A percentile compares a stretch with the other conserved stretches of the same genome.
These are phyloP conservation scores for Frankliniella intonsa DNA, from an alignment of 2,888 invertebrate species.

Conservation along the genomic window DNA sequence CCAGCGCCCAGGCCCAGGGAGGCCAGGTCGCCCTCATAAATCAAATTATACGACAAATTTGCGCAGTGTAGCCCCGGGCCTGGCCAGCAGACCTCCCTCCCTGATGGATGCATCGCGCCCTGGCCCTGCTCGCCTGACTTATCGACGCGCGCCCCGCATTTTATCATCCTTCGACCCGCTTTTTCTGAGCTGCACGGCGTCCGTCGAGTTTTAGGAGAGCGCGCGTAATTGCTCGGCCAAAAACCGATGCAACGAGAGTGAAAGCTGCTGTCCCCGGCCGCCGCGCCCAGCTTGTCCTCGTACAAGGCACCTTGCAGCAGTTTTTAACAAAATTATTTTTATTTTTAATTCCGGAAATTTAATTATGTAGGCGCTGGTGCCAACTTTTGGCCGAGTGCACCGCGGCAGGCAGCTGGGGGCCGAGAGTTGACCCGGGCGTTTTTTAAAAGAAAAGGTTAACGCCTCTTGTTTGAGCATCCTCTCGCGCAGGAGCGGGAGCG, in stretches of 20 bases:
- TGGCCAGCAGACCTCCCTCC: not conserved
- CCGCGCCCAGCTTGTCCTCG: no score
- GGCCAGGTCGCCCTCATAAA: not conserved
- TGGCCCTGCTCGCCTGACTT: not conserved
- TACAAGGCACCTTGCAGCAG: no score
- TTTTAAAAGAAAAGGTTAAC: not conserved
- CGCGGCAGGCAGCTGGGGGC: not conserved
- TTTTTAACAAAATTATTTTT: no score
- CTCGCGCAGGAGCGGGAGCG: not conserved
- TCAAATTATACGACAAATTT: conserved; percentile 21
- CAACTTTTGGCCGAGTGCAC: no score
- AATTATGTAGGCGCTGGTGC: no score
- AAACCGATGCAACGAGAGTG: conserved; percentile 5
- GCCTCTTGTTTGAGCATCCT: not conserved
- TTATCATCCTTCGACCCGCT: no score
- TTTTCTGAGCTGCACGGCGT: not conserved
- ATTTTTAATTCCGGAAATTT: no score
- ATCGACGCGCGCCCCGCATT: not conserved
- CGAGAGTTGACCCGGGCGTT: not conserved
- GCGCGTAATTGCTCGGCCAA: not conserved
- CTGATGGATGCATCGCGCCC: not conserved
- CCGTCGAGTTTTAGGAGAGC: not conserved
- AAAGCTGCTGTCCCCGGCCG: not conserved
- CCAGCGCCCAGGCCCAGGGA: no score
- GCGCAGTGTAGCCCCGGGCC: not conserved